Base-by-base conservation (phyloP, 2,113 vertebrate species). In the Actenoides hombroni region DNA sequence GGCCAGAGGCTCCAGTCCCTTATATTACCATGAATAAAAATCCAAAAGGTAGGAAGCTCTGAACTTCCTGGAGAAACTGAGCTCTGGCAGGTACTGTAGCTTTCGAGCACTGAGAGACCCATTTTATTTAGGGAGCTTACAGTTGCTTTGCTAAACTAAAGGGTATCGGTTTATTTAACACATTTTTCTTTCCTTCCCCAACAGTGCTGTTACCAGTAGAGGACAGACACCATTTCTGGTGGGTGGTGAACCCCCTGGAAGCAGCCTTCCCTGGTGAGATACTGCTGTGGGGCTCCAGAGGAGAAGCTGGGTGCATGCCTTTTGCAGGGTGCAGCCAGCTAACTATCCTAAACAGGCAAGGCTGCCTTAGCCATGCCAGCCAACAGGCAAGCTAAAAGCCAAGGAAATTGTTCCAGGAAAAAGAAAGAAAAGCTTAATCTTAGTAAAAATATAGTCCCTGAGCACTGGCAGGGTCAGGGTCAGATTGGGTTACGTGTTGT, bases 391-490 rank as follows among this genome's bases (percentile, higher is more conserved):
- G 46, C 63, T 90, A 77, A 88, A 96, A 96, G 89, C 86, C 77
- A 89, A 56, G 40, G 31, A 94, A 96, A 93, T 51, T 64, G 83
- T 92, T 96, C 92, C 91, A 89, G 81, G 77, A 80, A 94, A 70
- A 69, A 81, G 54, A 80, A 96, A 94, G 65, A 88, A 90, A 96
- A 81, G 79, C 93, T 96, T 97, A 96, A 95, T 97, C 95, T 95
- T 59, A 63, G 96, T 90, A 92, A 92, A 95, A 96, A 94, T 94
- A 97, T 94, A 95, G 87, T 90, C 73, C 56, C 54, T 90, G 82
- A 83, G 60, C 54, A 61, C 95, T 90, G 92, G 88, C 83, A 37
- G 96, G 77, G 87, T 88, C 95, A 96, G 97, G 96, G 93, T 96
- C 97, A 97, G 93, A n/a, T 88, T 91, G 84, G 96, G 95, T 97